Percentiles rank a stretch among this genome's conserved stretches.
phyloP scores from a whole-genome alignment of 2,888 invertebrate species.

The Hymenopus coronatus region DNA sequence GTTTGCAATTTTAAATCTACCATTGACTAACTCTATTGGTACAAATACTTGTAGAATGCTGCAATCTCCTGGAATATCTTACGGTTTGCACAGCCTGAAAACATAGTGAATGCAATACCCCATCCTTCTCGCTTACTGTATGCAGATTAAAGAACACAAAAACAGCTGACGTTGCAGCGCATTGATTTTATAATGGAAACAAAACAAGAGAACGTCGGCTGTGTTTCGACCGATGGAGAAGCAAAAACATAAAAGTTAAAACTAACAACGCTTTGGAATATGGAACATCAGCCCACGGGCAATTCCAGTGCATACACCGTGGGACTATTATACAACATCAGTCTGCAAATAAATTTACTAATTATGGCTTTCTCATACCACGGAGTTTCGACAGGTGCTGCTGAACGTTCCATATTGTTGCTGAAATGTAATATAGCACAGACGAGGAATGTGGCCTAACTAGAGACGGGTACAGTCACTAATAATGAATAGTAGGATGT shows the following conservation, averaged over 20 bases:
- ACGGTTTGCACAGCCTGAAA: no score
- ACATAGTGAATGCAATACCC: not conserved
- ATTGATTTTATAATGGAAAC: not conserved
- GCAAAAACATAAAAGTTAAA: not conserved
- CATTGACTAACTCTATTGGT: no score
- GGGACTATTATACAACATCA: not conserved
- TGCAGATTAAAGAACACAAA: not conserved
- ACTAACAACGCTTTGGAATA: not conserved
- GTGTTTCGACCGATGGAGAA: not conserved
- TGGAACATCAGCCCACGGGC: not conserved
- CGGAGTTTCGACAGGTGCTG: not conserved
- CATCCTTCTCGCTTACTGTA: not conserved
- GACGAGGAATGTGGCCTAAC: not conserved
- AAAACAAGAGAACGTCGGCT: not conserved
- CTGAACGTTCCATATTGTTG: not conserved
- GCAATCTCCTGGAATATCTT: no score
- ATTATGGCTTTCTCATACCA: not conserved
- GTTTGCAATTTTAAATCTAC: no score
- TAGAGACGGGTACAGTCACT: not conserved
- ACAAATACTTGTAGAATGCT: no score
- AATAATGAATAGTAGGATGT: not conserved
- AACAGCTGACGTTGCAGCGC: not conserved
- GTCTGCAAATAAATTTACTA: conserved; percentile 2
- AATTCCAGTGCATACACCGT: not conserved
- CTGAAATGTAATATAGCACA: not conserved